phyloP scores from a whole-genome alignment of 2,113 vertebrate species.

The Desmodus rotundus region DNA sequence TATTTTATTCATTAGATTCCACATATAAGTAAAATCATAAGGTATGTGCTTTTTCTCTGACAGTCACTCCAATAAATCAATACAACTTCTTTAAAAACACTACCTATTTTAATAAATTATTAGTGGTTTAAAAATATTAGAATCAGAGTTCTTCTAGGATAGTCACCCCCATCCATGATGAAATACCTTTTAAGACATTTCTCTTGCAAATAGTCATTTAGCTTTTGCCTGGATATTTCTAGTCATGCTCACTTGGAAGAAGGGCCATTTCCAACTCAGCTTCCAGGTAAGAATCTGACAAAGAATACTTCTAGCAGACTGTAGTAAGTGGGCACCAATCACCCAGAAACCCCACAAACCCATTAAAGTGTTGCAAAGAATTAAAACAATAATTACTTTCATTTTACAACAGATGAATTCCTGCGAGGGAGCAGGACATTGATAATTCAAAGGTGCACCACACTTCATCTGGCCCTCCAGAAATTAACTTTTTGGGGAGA shows the following conservation, averaged over 20 bases:
- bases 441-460: background rate
- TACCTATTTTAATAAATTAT: background rate
- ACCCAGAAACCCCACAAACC: background rate
- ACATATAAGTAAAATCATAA: background rate
- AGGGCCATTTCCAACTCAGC: background rate
- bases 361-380: background rate
- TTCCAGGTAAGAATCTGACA: background rate
- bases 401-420: background rate
- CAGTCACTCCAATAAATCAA: background rate
- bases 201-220: background rate
- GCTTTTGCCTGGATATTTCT: background rate
- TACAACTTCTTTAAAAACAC: background rate
- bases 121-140: background rate
- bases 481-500: background rate
- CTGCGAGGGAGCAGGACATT: background rate
- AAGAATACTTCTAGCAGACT: background rate
- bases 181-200: background rate
- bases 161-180: background rate
- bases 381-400: background rate
- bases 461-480: background rate
- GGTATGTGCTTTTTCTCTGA: background rate
- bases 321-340: background rate
- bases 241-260: background rate
- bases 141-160: background rate
- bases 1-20: background rate